Evolutionary conservation across 2,113 vertebrate genomes (phyloP), one percentile per base, ranked within the genome.

Genomic region (Oryzias woworae): DNA sequence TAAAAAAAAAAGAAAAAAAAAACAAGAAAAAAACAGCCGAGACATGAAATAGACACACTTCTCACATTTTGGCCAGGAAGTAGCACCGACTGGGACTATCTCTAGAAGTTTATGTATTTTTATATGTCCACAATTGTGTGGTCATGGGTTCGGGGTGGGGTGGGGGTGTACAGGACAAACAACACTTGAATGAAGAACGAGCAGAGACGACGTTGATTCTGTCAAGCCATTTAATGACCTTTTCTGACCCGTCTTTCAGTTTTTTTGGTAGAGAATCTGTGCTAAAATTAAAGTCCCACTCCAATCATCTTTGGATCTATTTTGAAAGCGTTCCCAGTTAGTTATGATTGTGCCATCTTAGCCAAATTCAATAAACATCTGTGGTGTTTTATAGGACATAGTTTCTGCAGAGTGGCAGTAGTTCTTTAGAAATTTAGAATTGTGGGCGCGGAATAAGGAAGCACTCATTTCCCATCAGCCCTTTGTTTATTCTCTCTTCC

Each of bases 61-160:
- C 53, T 73, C 55, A 26, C 26, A 14, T 45, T 42, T 36, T 59
- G 53, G 47, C 41, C 6, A 73, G 44, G 45, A 54, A 66, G 57
- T 44, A 68, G 49, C 50, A 59, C 53, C 62, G 73, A 22, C 23
- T 53, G 55, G 24, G 16, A 59, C 56, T 65, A 53, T 60, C 24
- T 41, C 20, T 59, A 50, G 18, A 73, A 15, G 67, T 80, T 66
- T 56, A 69, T 63, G 73, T 46, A 50, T 43, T 53, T 26, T n/a
- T 54, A 50, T 12, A 42, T 67, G 18, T 75, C 62, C 20, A 42
- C 26, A 64, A 53, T 20, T 65, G n/a, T 75, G 23, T 56, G 48
- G 48, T n/a, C 36, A 52, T 24, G 45, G 18, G 4, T 28, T 8
- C 8, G 3, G 36, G 36, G 10, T 36, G 10, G 36, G 31, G 10